Percentiles rank a stretch among this genome's conserved stretches.
Evolutionary conservation across 2,113 vertebrate species (phyloP).

Genomic region (Helogale parvula): DNA sequence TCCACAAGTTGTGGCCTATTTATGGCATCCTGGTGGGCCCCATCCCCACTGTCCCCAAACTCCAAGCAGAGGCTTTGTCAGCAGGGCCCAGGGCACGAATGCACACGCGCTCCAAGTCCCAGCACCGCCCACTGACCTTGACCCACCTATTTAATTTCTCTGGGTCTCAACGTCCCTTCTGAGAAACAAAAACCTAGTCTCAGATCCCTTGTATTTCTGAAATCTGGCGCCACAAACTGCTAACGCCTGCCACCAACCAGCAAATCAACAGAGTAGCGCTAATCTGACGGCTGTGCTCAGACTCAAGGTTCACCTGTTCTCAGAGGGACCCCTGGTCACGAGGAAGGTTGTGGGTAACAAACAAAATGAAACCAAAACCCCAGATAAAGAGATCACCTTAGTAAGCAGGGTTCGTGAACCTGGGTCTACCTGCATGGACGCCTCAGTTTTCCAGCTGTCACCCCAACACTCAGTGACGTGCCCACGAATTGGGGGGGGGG

Average conservation of each 20-base stretch:
- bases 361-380: background rate
- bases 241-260: background rate
- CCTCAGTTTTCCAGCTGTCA: background rate
- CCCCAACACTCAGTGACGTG: fast-evolving
- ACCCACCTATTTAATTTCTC: background rate
- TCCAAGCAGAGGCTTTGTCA: background rate
- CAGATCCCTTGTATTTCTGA: background rate
- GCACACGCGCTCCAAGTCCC: too few relatives aligned
- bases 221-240: background rate
- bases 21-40: background rate
- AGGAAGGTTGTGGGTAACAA: background rate
- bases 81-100: background rate
- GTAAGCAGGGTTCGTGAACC: background rate
- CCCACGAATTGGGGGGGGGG: background rate
- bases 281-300: background rate
- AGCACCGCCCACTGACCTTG: background rate
- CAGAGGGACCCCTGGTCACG: background rate
- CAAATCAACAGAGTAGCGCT: background rate
- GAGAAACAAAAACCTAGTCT: background rate
- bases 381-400: background rate
- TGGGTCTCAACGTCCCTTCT: background rate
- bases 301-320: conserved; percentile 23
- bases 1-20: fast-evolving
- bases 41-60: background rate
- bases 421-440: fast-evolving